These are phyloP conservation scores for Lamprotornis superbus DNA, from an alignment of 2,113 vertebrate species.

Conservation along the genomic window DNA sequence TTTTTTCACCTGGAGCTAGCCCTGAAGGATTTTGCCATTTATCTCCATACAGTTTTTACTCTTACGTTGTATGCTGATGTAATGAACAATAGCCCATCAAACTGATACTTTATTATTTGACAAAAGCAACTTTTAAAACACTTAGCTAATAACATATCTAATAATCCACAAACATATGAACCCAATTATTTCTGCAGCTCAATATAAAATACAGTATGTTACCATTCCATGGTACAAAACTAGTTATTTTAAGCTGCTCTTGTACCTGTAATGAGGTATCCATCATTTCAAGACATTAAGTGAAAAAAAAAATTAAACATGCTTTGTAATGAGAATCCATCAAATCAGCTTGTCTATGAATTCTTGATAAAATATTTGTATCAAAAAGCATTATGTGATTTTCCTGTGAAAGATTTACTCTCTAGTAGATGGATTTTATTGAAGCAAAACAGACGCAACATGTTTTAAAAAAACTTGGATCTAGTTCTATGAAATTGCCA, in stretches of 20 bases:
- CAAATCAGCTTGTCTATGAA: neutral
- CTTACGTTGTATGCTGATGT: neutral
- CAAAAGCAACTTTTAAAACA: neutral
- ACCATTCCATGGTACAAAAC: neutral
- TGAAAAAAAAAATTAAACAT: neutral
- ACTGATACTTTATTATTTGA: neutral
- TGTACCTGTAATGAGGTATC: neutral
- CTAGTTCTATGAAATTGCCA: neutral
- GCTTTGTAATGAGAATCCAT: neutral
- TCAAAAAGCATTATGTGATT: neutral
- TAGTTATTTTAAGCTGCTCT: neutral
- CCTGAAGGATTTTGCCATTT: neutral
- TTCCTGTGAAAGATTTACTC: neutral
- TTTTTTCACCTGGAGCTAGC: neutral
- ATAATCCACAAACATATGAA: neutral
- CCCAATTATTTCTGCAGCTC: neutral
- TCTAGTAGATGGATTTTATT: neutral
- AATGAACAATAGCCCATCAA: neutral
- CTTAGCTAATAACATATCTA: neutral
- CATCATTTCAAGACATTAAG: neutral
- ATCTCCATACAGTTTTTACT: neutral
- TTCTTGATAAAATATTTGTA: neutral
- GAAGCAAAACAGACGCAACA: neutral
- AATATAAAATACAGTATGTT: neutral
- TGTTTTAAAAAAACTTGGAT: neutral